Evolutionary conservation across 2,113 vertebrate species (phyloP).

Genomic region (Chamaea fasciata): DNA sequence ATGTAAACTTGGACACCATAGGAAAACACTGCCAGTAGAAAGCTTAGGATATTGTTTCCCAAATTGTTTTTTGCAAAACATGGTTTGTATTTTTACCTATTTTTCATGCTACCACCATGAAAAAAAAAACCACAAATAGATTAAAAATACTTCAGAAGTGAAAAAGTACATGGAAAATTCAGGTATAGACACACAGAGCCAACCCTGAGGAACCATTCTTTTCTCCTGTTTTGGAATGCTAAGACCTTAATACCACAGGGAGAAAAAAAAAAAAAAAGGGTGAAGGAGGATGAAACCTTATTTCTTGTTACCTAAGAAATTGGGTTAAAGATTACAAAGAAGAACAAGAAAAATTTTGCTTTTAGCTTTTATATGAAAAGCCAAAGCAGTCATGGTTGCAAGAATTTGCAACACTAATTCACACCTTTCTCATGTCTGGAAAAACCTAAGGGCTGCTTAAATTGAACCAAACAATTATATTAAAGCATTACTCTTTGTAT

Average conservation of each 20-base stretch:
- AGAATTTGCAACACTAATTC: conserved; percentile 32
- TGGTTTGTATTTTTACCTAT: background rate
- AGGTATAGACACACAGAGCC: background rate
- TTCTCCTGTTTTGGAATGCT: background rate
- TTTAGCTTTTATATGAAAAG: background rate
- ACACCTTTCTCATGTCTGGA: background rate
- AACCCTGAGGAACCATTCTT: background rate
- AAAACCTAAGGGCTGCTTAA: background rate
- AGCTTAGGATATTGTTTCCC: background rate
- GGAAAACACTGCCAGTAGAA: background rate
- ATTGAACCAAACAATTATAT: background rate
- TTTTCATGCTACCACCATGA: background rate
- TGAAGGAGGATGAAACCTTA: background rate
- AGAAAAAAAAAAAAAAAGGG: fast-evolving
- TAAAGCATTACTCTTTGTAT: background rate
- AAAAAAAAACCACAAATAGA: background rate
- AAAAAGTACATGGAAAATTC: background rate
- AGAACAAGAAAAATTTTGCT: background rate
- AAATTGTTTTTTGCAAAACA: background rate
- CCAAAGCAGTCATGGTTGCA: background rate
- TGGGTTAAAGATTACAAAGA: background rate
- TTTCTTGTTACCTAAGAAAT: background rate
- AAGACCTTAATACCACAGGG: background rate
- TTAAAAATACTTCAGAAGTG: background rate
- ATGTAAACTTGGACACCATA: background rate